Base-by-base conservation (phyloP, 2,888 invertebrate species). In the Oligia strigilis region DNA sequence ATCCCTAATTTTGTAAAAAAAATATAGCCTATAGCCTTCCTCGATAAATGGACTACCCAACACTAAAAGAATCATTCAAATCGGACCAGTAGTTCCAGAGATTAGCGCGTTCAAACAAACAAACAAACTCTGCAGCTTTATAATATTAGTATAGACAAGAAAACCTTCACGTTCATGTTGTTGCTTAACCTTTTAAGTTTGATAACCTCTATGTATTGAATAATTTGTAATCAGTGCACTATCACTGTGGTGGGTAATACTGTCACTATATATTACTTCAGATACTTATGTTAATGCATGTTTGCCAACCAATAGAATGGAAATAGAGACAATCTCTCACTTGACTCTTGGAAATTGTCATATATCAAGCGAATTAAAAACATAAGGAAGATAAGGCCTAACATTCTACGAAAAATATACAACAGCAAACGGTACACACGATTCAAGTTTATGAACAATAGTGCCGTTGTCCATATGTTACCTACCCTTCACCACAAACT, bases 221-320 rank as follows among this genome's bases (percentile, higher is more conserved):
- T 76, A 49, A 36, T 67, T 40, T 60, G 40, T 52, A 65, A 67
- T 46, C 46, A 66, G 52, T 55, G 36, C 60, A 70, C 29, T 40
- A 17, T 55, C 52, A 66, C 40, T 29, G 19, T 66, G 23, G 46
- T 49, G 64, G n/a, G 49, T 67, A n/a, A 19, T 13, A 66, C 23
- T 40, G 49, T 14, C 46, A 49, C 14, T 70, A 55, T 2, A n/a
- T 19, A 52, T 17, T 55, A n/a, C 13, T n/a, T 70, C 17, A 40
- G 6, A 49, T 23, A 49, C 49, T 49, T 14, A 60, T 14, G 43
- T 52, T 19, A 65, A 4, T 40, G 2, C 4, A 23, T 36, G 49
- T 69, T 49, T 36, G 19, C 70, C 13, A 49, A 62, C 17, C 40
- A 55, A n/a, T 65, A 77, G 17, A 64, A 49, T 62, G 19, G 6